Conservation (phyloP, 2,797 vertebrate genomes). For the Gallinago solitaria region DNA sequence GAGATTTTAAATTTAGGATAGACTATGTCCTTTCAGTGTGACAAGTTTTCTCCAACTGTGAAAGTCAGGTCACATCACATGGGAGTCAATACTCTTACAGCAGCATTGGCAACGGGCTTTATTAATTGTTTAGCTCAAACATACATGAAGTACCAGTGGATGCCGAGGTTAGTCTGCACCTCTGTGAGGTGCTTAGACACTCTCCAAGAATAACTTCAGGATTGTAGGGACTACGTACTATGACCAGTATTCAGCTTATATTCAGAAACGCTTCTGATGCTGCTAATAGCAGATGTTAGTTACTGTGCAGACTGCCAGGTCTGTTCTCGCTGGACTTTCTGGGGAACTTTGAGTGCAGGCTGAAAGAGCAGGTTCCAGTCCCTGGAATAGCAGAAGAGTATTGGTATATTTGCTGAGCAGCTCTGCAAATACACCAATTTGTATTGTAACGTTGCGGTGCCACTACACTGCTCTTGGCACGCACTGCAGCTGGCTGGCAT, state of each 20-base stretch:
- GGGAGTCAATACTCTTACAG: background rate
- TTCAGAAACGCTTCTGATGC: background rate
- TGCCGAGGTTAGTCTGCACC: background rate
- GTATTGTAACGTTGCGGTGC: background rate
- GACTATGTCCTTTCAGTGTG: background rate
- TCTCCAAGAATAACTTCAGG: background rate
- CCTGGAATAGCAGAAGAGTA: background rate
- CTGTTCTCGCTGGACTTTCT: background rate
- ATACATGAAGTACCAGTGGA: background rate
- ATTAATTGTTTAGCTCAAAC: background rate
- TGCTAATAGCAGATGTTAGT: background rate
- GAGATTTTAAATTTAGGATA: background rate
- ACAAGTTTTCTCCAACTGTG: background rate
- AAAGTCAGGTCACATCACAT: background rate
- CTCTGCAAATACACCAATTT: background rate
- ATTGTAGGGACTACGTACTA: background rate
- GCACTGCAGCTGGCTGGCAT: background rate
- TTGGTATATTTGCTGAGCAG: background rate
- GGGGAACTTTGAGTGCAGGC: background rate
- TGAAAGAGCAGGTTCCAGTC: background rate
- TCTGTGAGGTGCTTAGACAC: background rate
- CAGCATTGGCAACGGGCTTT: background rate
- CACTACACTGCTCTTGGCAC: background rate
- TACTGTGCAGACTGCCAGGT: background rate
- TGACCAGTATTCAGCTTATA: background rate